Evolutionary conservation across 2,888 invertebrate species (phyloP).

Genomic region (Drosophila nr. perissopoda): DNA sequence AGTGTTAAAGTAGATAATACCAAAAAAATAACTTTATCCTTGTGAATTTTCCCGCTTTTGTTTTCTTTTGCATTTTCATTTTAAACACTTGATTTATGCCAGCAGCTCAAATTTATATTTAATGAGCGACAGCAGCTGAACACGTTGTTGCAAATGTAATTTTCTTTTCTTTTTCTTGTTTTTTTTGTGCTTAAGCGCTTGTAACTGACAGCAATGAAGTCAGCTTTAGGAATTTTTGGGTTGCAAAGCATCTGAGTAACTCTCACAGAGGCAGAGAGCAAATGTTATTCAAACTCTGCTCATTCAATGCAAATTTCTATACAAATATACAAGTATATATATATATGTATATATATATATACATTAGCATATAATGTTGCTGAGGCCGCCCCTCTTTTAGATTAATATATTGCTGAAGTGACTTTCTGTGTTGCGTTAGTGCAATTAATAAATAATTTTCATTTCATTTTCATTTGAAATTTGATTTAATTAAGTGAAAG

Average conservation of each 20-base stretch:
- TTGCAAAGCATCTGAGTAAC: constrained; percentile 34
- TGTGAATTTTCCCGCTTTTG: constrained; percentile 15
- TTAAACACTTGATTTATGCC: constrained; percentile 58
- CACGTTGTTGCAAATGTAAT: constrained; percentile 37
- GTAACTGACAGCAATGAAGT: constrained; percentile 52
- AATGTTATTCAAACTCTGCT: constrained; percentile 48
- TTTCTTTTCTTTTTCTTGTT: not conserved
- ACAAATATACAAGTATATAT: not conserved
- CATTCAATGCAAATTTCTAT: constrained; percentile 59
- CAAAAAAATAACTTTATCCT: not conserved
- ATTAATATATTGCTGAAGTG: constrained; percentile 22
- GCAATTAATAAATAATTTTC: constrained; percentile 78
- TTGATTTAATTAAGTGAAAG: constrained; percentile 79
- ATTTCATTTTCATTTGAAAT: constrained; percentile 78
- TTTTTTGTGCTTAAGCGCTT: constrained; percentile 36
- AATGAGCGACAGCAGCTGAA: constrained; percentile 53
- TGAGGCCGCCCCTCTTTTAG: not conserved
- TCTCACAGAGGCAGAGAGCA: constrained; percentile 48
- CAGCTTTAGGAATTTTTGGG: constrained; percentile 10
- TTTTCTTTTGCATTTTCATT: constrained; percentile 11
- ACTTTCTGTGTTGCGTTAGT: constrained; percentile 37
- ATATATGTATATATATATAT: not conserved
- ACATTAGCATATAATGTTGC: constrained; percentile 14
- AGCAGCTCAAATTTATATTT: constrained; percentile 62
- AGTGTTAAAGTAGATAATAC: not conserved